Evolutionary conservation across 2,113 vertebrate genomes (phyloP).

Genomic region (Calidris pygmaea): DNA sequence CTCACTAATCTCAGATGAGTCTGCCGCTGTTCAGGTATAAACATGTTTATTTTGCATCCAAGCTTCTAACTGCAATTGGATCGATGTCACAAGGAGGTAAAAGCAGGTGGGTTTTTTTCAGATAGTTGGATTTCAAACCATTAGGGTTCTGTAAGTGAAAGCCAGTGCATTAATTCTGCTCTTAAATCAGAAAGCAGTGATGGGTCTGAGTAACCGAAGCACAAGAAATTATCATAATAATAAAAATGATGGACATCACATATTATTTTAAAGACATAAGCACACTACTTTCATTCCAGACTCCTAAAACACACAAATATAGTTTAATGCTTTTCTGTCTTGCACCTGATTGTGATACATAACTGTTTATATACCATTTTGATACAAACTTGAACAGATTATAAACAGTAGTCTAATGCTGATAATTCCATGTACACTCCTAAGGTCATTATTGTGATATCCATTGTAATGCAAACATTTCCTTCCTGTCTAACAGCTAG

Average conservation of each 20-base stretch:
- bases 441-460: not conserved
- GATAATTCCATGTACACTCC: not conserved
- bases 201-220: not conserved
- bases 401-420: not conserved
- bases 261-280: not conserved
- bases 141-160: not conserved
- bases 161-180: not conserved
- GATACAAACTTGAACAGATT: not conserved
- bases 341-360: not conserved
- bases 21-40: not conserved
- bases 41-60: not conserved
- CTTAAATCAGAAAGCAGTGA: not conserved
- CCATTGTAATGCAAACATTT: conserved; percentile 18
- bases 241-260: not conserved
- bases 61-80: not conserved
- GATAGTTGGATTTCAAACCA: not conserved
- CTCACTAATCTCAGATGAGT: not conserved
- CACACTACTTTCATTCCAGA: not conserved
- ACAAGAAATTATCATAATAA: not conserved
- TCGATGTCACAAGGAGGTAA: not conserved
- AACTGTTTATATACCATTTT: not conserved
- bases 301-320: not conserved
- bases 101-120: not conserved
- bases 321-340: not conserved
- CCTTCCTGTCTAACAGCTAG: not conserved